Evolutionary conservation across 2,113 vertebrate species (phyloP).

Genomic region (Malaclemys terrapin): DNA sequence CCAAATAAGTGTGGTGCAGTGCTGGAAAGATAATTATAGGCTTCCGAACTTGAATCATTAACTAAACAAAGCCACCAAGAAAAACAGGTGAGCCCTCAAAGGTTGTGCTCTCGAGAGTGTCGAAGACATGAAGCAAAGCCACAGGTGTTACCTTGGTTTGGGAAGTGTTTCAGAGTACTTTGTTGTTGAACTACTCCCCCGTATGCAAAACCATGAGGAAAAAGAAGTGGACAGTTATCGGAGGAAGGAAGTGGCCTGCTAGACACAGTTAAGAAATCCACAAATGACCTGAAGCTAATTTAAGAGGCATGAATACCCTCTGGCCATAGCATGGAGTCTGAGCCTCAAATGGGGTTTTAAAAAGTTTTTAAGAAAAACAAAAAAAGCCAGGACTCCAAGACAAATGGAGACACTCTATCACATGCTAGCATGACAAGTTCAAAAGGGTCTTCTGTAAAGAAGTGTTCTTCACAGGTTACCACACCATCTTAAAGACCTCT

Average conservation of each 20-base stretch:
- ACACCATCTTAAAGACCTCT: background rate
- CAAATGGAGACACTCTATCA: background rate
- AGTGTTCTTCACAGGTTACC: background rate
- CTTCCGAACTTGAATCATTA: constrained; percentile 38
- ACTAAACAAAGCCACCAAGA: constrained; percentile 47
- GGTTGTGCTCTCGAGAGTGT: background rate
- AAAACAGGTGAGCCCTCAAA: constrained; percentile 11
- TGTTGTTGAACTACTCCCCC: background rate
- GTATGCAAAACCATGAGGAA: background rate
- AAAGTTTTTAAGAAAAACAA: background rate
- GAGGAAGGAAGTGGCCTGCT: background rate
- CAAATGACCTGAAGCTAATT: constrained; percentile 7
- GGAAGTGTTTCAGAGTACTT: constrained; percentile 29
- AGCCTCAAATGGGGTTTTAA: background rate
- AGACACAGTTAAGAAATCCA: background rate
- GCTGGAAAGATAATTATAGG: constrained; percentile 27
- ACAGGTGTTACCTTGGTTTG: background rate
- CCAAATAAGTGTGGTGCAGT: constrained; percentile 2
- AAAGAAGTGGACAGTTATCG: background rate
- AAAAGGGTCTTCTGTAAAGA: background rate
- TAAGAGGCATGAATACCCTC: background rate
- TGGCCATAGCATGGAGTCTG: background rate
- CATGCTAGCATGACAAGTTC: background rate
- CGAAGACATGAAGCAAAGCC: constrained; percentile 17
- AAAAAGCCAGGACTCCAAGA: background rate